Percentiles rank a stretch among this genome's conserved stretches.
These are phyloP conservation scores for Abrostola triplasia DNA, from an alignment of 2,888 invertebrate genomes.

Conservation along the genomic window DNA sequence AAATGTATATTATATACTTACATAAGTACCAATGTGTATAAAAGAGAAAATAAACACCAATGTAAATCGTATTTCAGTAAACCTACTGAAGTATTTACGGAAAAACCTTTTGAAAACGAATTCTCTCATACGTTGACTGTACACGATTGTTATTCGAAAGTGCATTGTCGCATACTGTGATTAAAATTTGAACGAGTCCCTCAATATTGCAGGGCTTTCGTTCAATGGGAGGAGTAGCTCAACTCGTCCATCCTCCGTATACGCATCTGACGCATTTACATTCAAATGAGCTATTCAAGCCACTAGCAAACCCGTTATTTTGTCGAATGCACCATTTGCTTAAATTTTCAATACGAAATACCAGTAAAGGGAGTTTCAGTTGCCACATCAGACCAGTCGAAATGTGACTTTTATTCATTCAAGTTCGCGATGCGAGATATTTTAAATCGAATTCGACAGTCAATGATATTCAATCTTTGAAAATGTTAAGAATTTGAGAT, in stretches of 20 bases:
- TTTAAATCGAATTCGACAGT: constrained; percentile 69
- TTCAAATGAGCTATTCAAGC: constrained; percentile 70
- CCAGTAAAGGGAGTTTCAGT: constrained; percentile 59
- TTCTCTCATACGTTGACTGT: constrained; percentile 23
- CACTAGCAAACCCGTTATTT: constrained; percentile 68
- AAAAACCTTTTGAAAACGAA: constrained; percentile 7
- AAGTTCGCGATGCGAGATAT: constrained; percentile 59
- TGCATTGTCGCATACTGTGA: constrained; percentile 28
- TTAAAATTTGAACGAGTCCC: constrained; percentile 41
- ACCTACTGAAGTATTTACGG: constrained; percentile 1
- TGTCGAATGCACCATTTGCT: constrained; percentile 72
- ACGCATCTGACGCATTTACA: constrained; percentile 67
- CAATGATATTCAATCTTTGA: constrained; percentile 61
- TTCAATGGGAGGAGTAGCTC: constrained; percentile 25
- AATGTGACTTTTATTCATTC: constrained; percentile 74
- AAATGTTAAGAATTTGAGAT: constrained; percentile 38
- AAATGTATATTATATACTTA: not conserved
- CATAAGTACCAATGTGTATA: no score
- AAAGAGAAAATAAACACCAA: not conserved
- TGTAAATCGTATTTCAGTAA: not conserved
- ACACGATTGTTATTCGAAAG: constrained; percentile 24
- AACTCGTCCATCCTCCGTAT: constrained; percentile 34
- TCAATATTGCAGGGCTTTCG: constrained; percentile 33
- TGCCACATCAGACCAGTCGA: constrained; percentile 57
- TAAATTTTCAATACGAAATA: constrained; percentile 75